Percentiles rank a stretch among this genome's conserved stretches.
Evolutionary conservation across 2,113 vertebrate genomes (phyloP).

Genomic region (Merops nubicus): DNA sequence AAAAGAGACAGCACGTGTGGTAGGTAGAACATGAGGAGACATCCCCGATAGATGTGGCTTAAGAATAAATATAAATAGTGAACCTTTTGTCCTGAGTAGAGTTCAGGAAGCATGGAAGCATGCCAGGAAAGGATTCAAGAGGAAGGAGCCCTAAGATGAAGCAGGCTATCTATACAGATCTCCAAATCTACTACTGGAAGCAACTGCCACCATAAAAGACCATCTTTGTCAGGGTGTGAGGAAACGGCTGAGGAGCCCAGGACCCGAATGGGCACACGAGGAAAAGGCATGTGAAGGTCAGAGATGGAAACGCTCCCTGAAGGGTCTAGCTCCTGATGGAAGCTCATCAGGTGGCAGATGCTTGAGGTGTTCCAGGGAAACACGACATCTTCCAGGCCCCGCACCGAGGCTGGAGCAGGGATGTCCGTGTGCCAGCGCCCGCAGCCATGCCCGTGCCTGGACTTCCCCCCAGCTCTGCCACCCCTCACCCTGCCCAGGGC

Average conservation of each 20-base stretch:
- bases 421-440: accelerated
- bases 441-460: accelerated
- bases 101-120: neutral
- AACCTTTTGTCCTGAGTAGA: neutral
- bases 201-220: neutral
- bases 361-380: neutral
- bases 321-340: neutral
- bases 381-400: neutral
- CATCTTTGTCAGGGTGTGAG: neutral
- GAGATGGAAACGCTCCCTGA: neutral
- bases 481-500: neutral
- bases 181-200: neutral
- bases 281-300: neutral
- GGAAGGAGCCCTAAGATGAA: neutral
- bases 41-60: neutral
- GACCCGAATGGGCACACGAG: accelerated
- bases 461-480: too few species aligned
- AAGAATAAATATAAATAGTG: neutral
- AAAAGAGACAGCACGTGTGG: too few species aligned
- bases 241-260: neutral
- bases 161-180: neutral
- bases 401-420: accelerated
- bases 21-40: neutral
- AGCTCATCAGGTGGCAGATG: neutral
- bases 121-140: neutral